phyloP scores from a whole-genome alignment of 1,140 invertebrate genomes.

The Platorchestia sp. region DNA sequence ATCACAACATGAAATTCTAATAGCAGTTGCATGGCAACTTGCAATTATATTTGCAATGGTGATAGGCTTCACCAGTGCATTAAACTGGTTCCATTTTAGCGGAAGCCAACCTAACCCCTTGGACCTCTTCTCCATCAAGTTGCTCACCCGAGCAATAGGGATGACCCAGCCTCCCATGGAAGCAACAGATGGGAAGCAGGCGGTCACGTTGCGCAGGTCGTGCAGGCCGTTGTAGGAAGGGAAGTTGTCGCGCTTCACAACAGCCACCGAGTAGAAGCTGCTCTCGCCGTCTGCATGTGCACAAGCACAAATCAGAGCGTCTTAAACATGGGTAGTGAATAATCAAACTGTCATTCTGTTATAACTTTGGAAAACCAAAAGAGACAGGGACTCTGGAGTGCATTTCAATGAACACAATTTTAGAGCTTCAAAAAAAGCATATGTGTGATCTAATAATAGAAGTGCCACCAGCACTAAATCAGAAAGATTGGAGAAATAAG shows the following conservation, averaged over 20 bases:
- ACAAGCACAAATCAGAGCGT: too few relatives aligned
- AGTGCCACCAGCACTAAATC: too few relatives aligned
- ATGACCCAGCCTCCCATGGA: constrained; percentile 93
- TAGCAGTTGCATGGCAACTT: background rate
- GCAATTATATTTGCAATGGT: background rate
- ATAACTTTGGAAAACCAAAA: too few relatives aligned
- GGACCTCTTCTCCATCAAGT: background rate
- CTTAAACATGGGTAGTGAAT: background rate
- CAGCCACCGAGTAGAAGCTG: constrained; percentile 63
- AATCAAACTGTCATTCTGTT: too few relatives aligned
- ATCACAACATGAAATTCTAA: too few relatives aligned
- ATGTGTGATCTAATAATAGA: too few relatives aligned
- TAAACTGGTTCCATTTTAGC: background rate
- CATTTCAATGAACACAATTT: too few relatives aligned
- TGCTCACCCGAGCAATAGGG: constrained; percentile 82
- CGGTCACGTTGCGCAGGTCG: constrained; percentile 82
- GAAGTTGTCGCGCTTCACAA: constrained; percentile 69
- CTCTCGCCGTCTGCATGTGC: background rate
- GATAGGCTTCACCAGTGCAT: background rate
- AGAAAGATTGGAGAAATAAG: too few relatives aligned
- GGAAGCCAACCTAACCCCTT: background rate
- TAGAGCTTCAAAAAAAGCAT: too few relatives aligned
- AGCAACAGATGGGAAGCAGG: constrained; percentile 92
- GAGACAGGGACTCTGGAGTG: too few relatives aligned
- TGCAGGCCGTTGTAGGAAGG: constrained; percentile 77